phyloP scores from a whole-genome alignment of 2,113 vertebrate genomes.

The Gyps fulvus region DNA sequence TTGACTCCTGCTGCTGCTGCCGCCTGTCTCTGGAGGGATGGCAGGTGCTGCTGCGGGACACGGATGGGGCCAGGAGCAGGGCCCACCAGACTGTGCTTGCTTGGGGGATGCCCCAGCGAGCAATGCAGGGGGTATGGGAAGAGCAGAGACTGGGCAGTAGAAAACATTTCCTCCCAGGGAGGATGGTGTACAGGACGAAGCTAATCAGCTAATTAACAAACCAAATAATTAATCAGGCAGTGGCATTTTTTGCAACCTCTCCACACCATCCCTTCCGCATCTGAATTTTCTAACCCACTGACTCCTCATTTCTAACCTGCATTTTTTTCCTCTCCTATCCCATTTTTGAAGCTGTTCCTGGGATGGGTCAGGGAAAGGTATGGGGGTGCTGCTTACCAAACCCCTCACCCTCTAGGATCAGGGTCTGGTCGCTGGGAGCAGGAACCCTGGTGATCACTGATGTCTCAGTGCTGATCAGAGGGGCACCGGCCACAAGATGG shows the following conservation, averaged over 20 bases:
- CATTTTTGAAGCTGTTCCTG: background rate
- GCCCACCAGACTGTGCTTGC: background rate
- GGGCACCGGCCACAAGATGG: background rate
- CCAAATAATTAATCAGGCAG: background rate
- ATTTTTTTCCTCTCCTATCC: background rate
- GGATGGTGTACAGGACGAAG: background rate
- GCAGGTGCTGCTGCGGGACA: background rate
- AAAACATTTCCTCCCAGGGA: background rate
- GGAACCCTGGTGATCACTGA: background rate
- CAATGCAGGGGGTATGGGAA: accelerated
- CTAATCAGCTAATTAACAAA: background rate
- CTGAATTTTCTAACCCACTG: background rate
- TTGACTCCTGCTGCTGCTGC: background rate
- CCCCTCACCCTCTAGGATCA: background rate
- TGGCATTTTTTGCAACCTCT: background rate
- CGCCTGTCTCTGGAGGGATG: background rate
- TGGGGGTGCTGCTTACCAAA: background rate
- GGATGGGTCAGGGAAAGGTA: background rate
- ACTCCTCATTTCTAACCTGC: background rate
- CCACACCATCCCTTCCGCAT: no score
- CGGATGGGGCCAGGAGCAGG: background rate
- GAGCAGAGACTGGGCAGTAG: background rate
- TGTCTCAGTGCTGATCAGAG: accelerated
- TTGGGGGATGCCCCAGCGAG: background rate
- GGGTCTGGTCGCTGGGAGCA: background rate